A percentile compares a stretch with the other conserved stretches of the same genome.
Conservation (phyloP, 2,797 vertebrate species). For the Natrix natrix region DNA sequence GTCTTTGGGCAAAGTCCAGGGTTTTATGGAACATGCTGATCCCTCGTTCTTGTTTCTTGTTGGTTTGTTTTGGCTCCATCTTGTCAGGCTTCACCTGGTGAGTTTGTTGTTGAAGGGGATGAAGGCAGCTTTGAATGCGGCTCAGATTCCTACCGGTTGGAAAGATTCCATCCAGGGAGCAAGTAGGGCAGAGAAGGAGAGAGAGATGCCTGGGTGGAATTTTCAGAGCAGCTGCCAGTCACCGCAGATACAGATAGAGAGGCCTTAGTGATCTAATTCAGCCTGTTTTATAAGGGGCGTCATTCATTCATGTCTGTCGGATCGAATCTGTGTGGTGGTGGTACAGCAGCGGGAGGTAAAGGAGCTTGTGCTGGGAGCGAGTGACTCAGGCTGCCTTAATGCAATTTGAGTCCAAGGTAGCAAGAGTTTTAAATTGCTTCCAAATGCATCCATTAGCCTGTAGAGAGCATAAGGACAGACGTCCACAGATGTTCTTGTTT, state of each 20-base stretch:
- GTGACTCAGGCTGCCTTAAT: not conserved
- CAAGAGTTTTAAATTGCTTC: constrained; percentile 17
- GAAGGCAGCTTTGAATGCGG: not conserved
- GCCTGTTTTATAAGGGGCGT: not conserved
- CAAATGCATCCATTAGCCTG: not conserved
- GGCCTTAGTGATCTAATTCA: not conserved
- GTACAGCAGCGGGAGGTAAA: constrained; percentile 3
- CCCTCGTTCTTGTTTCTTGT: not conserved
- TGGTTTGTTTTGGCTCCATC: not conserved
- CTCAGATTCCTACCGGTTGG: not conserved
- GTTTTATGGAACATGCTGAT: not conserved
- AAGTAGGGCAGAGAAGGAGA: not conserved
- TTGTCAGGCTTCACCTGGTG: not conserved
- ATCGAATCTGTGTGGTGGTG: not conserved
- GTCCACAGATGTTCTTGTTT: not conserved
- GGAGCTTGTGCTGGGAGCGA: not conserved
- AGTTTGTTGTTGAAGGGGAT: not conserved
- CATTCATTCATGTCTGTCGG: not conserved
- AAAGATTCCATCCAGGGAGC: not conserved
- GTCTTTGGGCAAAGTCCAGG: not conserved
- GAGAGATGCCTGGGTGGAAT: not conserved
- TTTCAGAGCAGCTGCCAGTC: not conserved
- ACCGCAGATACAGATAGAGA: not conserved
- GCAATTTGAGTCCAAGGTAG: not conserved
- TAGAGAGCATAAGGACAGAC: not conserved